A percentile compares a stretch with the other conserved stretches of the same genome.
Conservation (phyloP, 2,888 invertebrate species). For the Sinelater perroti region DNA sequence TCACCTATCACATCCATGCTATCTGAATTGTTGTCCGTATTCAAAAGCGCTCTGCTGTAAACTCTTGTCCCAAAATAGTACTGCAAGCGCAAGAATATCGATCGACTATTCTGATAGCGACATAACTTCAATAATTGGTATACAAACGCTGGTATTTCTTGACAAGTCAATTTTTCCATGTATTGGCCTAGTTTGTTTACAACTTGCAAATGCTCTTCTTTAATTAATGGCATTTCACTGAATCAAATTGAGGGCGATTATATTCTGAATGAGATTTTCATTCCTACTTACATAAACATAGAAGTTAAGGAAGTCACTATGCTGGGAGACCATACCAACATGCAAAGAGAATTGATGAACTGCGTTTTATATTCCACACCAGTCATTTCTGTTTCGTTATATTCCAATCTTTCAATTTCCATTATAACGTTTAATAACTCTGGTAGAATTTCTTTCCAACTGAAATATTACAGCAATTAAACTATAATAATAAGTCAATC, state of each 20-base stretch:
- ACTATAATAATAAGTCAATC: slow-evolving; percentile 8
- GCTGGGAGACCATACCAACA: slow-evolving; percentile 67
- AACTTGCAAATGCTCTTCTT: slow-evolving; percentile 68
- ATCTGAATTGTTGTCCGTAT: slow-evolving; percentile 47
- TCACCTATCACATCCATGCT: slow-evolving; percentile 54
- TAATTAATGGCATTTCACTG: slow-evolving; percentile 69
- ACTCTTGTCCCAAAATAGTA: slow-evolving; percentile 55
- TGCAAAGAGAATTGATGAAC: slow-evolving; percentile 69
- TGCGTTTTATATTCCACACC: slow-evolving; percentile 69
- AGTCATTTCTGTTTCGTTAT: slow-evolving; percentile 67
- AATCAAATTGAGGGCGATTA: slow-evolving; percentile 39
- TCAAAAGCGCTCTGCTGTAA: slow-evolving; percentile 46
- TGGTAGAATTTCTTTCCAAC: slow-evolving; percentile 76
- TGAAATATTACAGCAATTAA: slow-evolving; percentile 47
- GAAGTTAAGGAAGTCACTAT: slow-evolving; percentile 70
- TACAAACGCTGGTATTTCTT: slow-evolving; percentile 72
- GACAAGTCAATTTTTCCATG: slow-evolving; percentile 66
- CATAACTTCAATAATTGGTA: slow-evolving; percentile 73
- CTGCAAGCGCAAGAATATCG: slow-evolving; percentile 55
- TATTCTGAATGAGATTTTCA: background rate
- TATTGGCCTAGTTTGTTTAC: slow-evolving; percentile 70
- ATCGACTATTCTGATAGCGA: slow-evolving; percentile 56
- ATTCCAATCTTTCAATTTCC: slow-evolving; percentile 64
- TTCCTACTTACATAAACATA: slow-evolving; percentile 70
- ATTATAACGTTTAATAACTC: slow-evolving; percentile 67